Base-by-base conservation (phyloP, 2,797 vertebrate genomes). In the Moxostoma hubbsi region DNA sequence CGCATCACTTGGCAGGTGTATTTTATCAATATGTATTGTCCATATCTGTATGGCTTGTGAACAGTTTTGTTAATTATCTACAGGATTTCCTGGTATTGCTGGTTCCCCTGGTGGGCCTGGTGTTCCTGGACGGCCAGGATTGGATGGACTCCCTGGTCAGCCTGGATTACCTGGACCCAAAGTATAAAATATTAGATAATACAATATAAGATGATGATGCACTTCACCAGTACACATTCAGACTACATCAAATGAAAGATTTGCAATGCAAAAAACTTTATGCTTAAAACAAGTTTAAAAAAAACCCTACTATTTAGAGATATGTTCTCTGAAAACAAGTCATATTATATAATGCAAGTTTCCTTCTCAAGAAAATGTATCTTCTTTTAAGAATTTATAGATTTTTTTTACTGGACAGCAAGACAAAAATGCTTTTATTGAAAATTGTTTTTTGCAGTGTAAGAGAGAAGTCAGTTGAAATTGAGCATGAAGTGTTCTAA, bases 51-150 rank as follows among this genome's bases (percentile, higher is more conserved):
- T 73, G 13, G 65, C 36, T 36, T n/a, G n/a, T n/a, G n/a, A 36
- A 36, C 36, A 36, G 36, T 36, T 36, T 4, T 36, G 36, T 36
- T 47, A n/a, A 63, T 46, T 15, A 74, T 75, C 7, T 15, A 7
- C 80, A 99, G 98, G 98, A 87, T 96, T 96, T 85, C 91, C 94
- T 54, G 98, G 98, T 83, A 89, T 90, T 75, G 82, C 93, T 0
- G 98, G 98, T 2, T 90, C 89, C 1, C 92, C 96, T 0, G 98
- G 98, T 85, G 9, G 88, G 85, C 91, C 96, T 51, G 96, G 94
- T 67, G 82, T 88, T 85, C 88, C 93, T 78, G 98, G 97, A 73
- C 94, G 92, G 89, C 92, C 95, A 63, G 97, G 98, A 77, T 86
- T 92, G 15, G 96, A 98, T 82, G 97, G 98, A 53, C 89, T 91